Evolutionary conservation across 2,888 invertebrate species (phyloP).

Genomic region (Aphodius sticticus): DNA sequence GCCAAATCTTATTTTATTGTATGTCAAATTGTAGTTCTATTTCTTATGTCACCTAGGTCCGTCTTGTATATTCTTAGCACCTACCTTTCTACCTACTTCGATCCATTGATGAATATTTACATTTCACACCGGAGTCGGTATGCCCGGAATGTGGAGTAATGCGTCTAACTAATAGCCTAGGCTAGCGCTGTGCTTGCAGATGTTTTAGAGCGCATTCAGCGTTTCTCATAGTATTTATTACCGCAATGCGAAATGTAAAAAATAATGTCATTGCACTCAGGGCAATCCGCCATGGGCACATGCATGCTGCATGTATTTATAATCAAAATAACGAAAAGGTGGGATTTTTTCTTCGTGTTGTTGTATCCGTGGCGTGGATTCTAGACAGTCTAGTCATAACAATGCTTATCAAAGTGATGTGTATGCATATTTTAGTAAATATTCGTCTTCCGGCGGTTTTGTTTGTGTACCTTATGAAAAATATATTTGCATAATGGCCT

Average conservation of each 20-base stretch:
- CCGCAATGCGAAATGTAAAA: neutral
- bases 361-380: neutral
- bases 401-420: neutral
- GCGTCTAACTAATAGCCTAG: neutral
- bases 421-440: too few species aligned
- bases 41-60: too few species aligned
- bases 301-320: neutral
- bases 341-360: neutral
- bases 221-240: conserved; percentile 4
- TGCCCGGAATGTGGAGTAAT: conserved; percentile 4
- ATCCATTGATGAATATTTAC: neutral
- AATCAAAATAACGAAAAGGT: neutral
- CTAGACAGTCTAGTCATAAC: neutral
- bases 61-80: neutral
- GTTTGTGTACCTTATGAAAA: too few species aligned
- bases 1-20: too few species aligned
- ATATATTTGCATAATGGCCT: too few species aligned
- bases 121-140: neutral
- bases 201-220: neutral
- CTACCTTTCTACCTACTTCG: neutral
- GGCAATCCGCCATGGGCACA: neutral
- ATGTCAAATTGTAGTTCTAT: too few species aligned
- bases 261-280: neutral
- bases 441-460: too few species aligned
- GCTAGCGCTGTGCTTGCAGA: neutral